Evolutionary conservation across 2,888 invertebrate genomes (phyloP), one percentile per base, ranked within the genome.

Genomic region (Schizotus pectinicornis): DNA sequence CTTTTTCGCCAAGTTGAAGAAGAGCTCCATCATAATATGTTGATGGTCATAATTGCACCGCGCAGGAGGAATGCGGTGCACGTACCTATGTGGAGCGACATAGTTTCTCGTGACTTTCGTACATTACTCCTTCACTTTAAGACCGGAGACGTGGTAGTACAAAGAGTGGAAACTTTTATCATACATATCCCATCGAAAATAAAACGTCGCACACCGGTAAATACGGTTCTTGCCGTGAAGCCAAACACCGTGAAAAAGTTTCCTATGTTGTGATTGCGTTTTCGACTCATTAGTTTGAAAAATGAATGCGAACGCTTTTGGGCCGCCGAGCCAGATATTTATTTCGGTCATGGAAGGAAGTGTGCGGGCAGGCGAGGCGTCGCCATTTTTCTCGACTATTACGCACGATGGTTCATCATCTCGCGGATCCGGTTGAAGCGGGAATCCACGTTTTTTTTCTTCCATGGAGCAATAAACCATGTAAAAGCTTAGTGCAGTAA

Each of bases 221-320:
- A 43, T 33, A 13, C 33, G 43, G 43, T 33, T 30, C 33, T 22
- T 30, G 32, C 33, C 43, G 12, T 33, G 32, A 11, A 12, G 8
- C 8, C 13, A 13, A 43, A 33, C 12, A 33, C 13, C 13, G 32
- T 13, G n/a, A 32, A 12, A 43, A 32, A 32, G 12, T 14, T 43
- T 43, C 31, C 7, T 41, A 8, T 22, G 7, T 14, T 8, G 22
- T 43, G 43, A 9, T 43, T 43, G 30, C 33, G 33, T 31, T n/a
- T 43, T 43, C 43, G 43, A 31, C 32, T 43, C 43, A 43, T 43
- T 43, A 43, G 32, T 43, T 43, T 43, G 43, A 43, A 43, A 43
- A 43, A 43, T 43, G 43, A 43, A 39, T 3, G 31, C 43, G n/a
- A 14, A 30, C 30, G 22, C 22, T 22, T 22, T 22, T 5, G 22